Conservation (phyloP, 1,140 invertebrate genomes). For the Latrodectus geometricus region DNA sequence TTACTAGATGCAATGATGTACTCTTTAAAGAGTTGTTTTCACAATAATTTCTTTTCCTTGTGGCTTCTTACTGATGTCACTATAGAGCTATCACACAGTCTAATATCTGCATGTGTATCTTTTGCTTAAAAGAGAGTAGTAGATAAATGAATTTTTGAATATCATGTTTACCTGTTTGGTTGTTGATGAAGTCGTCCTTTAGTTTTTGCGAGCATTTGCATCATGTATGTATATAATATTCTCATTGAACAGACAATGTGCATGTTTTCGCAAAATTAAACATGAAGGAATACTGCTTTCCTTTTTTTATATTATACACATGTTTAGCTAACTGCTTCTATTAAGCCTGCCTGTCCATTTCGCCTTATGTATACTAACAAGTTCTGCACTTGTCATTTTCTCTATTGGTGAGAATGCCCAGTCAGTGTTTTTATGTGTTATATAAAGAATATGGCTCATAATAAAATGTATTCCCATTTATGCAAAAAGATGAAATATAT, state of each 20-base stretch:
- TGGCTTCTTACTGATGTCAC: too few relatives aligned
- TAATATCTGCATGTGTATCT: too few relatives aligned
- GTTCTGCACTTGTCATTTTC: constrained; percentile 46
- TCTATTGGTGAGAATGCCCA: constrained; percentile 1
- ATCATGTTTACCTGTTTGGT: too few relatives aligned
- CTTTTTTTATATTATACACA: constrained; percentile 27
- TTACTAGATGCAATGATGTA: too few relatives aligned
- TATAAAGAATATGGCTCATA: constrained; percentile 23
- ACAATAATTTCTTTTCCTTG: too few relatives aligned
- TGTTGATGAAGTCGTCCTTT: too few relatives aligned
- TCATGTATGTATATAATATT: too few relatives aligned
- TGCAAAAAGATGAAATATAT: not conserved
- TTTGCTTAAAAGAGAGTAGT: too few relatives aligned
- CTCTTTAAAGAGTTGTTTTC: too few relatives aligned
- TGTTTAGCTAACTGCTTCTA: constrained; percentile 27
- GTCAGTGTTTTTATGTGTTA: constrained; percentile 28
- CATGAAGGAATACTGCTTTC: not conserved
- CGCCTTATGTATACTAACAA: constrained; percentile 49
- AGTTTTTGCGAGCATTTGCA: too few relatives aligned
- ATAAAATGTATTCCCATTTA: constrained; percentile 22
- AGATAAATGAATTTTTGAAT: too few relatives aligned
- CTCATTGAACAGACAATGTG: not conserved
- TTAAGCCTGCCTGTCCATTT: constrained; percentile 50
- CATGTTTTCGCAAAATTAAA: not conserved
- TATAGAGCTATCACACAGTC: too few relatives aligned